phyloP scores from a whole-genome alignment of 2,113 vertebrate genomes.

The Gallinago paraguaiae region DNA sequence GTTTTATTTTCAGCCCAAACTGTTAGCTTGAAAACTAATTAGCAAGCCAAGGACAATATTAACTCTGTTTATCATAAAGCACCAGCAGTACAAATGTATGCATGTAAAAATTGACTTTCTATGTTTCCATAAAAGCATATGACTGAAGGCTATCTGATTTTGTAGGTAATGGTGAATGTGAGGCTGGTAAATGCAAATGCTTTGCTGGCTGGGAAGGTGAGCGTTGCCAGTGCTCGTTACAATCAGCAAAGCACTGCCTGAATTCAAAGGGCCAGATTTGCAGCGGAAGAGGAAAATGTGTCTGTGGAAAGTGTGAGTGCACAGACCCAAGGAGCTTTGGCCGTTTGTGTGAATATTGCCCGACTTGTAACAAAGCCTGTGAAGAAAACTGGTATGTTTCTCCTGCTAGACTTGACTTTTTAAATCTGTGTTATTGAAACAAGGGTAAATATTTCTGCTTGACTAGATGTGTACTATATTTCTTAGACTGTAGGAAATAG shows the following conservation, averaged over 20 bases:
- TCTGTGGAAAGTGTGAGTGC: constrained; percentile 90
- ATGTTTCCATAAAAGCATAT: neutral
- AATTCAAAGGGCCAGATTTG: constrained; percentile 84
- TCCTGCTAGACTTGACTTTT: neutral
- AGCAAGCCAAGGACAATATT: neutral
- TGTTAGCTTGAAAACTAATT: neutral
- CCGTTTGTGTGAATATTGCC: constrained; percentile 88
- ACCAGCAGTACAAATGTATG: neutral
- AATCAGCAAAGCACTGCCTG: constrained; percentile 81
- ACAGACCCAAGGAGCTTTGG: constrained; percentile 83
- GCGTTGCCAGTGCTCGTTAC: constrained; percentile 81
- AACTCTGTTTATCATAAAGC: neutral
- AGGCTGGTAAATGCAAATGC: constrained; percentile 86
- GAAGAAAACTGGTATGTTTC: constrained; percentile 86
- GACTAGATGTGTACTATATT: neutral
- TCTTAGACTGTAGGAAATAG: neutral
- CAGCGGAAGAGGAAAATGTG: constrained; percentile 86
- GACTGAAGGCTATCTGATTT: constrained; percentile 32
- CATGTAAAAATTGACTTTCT: neutral
- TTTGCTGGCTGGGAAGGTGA: constrained; percentile 89
- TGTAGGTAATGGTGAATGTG: constrained; percentile 90
- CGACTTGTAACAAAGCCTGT: constrained; percentile 84
- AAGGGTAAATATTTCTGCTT: neutral
- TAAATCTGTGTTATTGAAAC: neutral
- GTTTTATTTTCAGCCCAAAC: neutral